A percentile compares a stretch with the other conserved stretches of the same genome.
Conservation (phyloP, 2,888 invertebrate genomes). For the Anaspis maculata region DNA sequence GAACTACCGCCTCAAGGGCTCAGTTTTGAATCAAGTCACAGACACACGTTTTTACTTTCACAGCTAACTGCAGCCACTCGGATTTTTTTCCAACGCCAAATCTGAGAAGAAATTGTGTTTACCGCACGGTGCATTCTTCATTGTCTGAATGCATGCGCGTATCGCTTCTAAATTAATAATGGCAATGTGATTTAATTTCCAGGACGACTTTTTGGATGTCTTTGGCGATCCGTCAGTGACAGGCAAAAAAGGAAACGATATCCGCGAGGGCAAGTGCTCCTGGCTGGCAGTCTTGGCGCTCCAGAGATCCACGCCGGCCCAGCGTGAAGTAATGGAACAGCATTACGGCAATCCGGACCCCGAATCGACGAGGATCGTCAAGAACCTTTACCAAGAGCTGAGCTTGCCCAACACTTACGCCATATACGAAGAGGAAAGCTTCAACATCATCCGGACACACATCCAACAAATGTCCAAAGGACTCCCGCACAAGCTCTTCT, state of each 20-base stretch:
- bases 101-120: too few species aligned
- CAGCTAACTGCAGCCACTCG: too few species aligned
- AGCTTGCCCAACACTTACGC: constrained; percentile 68
- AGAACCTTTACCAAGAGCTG: constrained; percentile 68
- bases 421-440: constrained; percentile 75
- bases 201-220: constrained; percentile 86
- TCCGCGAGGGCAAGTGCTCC: constrained; percentile 91
- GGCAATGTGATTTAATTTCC: constrained; percentile 27
- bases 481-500: constrained; percentile 72
- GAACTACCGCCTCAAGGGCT: too few species aligned
- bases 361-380: constrained; percentile 59
- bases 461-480: constrained; percentile 78
- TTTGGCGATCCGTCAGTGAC: constrained; percentile 79
- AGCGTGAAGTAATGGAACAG: constrained; percentile 64
- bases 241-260: constrained; percentile 88
- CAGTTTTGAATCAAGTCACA: too few species aligned
- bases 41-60: too few species aligned
- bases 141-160: too few species aligned
- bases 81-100: too few species aligned
- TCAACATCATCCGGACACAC: constrained; percentile 71
- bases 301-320: constrained; percentile 63
- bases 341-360: constrained; percentile 66
- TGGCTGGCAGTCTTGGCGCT: constrained; percentile 90
- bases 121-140: too few species aligned
- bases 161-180: background rate